These are phyloP conservation scores for Sinohyriopsis cumingii DNA, from an alignment of 2,888 invertebrate species.

Conservation along the genomic window DNA sequence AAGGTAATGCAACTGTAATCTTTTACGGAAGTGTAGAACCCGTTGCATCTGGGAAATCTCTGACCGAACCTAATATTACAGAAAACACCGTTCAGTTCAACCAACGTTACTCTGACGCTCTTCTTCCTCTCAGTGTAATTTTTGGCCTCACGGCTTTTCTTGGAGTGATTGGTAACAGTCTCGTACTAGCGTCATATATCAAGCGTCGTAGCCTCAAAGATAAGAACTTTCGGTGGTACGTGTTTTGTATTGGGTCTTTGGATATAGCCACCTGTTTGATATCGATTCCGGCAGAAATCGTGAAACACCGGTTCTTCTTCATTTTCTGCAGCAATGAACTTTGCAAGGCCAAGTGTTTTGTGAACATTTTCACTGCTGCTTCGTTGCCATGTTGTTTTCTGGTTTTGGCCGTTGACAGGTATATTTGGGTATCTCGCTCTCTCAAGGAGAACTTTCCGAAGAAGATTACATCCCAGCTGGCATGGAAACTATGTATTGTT, in stretches of 20 bases:
- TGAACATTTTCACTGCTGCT: constrained; percentile 32
- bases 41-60: no score
- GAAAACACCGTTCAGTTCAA: constrained; percentile 12
- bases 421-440: constrained; percentile 27
- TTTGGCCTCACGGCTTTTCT: constrained; percentile 23
- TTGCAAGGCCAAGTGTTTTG: constrained; percentile 33
- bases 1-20: no score
- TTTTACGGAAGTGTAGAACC: no score
- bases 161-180: constrained; percentile 24
- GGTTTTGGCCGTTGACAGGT: constrained; percentile 29
- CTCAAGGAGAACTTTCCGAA: constrained; percentile 15
- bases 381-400: constrained; percentile 21
- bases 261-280: constrained; percentile 31
- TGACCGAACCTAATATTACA: neutral
- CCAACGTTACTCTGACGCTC: constrained; percentile 20
- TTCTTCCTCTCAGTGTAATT: constrained; percentile 27
- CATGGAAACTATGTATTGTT: constrained; percentile 19
- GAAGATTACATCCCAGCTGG: constrained; percentile 19
- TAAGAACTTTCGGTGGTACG: constrained; percentile 29
- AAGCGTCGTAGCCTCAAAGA: constrained; percentile 25
- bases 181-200: constrained; percentile 29
- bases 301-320: constrained; percentile 33
- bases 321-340: constrained; percentile 20
- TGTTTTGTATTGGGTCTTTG: constrained; percentile 22
- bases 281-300: constrained; percentile 31